Evolutionary conservation across 2,113 vertebrate genomes (phyloP).

Genomic region (Urocitellus parryii): DNA sequence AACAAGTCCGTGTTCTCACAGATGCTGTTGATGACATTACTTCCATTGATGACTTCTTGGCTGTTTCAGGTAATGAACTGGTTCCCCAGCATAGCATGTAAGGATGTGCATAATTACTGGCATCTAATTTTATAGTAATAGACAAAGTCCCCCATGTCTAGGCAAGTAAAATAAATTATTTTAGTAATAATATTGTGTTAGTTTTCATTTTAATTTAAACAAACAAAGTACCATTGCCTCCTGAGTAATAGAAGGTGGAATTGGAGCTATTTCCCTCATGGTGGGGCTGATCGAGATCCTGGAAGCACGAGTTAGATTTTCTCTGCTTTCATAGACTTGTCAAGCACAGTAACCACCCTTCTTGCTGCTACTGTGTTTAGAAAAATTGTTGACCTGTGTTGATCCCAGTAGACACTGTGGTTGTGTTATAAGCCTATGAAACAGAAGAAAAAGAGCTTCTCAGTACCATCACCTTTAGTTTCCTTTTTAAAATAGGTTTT

Average conservation of each 20-base stretch:
- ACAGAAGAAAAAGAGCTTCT: background rate
- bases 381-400: background rate
- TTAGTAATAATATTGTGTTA: constrained; percentile 14
- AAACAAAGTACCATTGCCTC: background rate
- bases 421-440: background rate
- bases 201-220: constrained; percentile 65
- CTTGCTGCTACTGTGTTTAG: background rate
- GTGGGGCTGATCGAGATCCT: background rate
- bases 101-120: background rate
- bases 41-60: constrained; percentile 99
- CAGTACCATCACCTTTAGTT: constrained; percentile 19
- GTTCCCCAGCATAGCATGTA: constrained; percentile 1
- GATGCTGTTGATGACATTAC: constrained; percentile 99
- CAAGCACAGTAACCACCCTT: background rate
- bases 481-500: constrained; percentile 4
- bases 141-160: background rate
- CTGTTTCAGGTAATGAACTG: constrained; percentile 94
- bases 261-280: background rate
- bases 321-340: background rate
- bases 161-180: constrained; percentile 55
- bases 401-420: background rate
- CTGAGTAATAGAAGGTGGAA: background rate
- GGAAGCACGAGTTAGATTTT: background rate
- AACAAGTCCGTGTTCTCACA: constrained; percentile 97
- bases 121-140: constrained; percentile 11